Conservation (phyloP, 2,797 vertebrate species). For the Echeneis naucrates region DNA sequence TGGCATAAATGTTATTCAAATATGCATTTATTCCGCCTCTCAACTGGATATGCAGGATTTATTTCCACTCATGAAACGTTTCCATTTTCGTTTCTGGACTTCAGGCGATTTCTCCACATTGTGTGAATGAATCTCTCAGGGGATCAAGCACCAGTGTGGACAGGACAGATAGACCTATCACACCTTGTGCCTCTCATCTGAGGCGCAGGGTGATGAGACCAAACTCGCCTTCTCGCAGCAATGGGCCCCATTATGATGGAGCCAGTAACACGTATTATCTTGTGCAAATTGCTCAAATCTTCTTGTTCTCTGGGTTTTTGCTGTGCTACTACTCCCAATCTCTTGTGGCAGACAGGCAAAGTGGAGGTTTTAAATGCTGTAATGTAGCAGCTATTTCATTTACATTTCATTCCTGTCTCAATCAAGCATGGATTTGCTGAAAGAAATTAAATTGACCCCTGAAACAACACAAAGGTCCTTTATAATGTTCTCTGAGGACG, state of each 20-base stretch:
- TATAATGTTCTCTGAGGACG: background rate
- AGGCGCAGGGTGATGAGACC: conserved; percentile 53
- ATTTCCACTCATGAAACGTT: conserved; percentile 40
- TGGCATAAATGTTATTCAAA: background rate
- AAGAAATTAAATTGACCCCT: conserved; percentile 18
- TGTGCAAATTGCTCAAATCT: conserved; percentile 65
- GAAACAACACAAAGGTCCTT: background rate
- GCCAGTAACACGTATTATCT: conserved; percentile 67
- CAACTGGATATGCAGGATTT: conserved; percentile 15
- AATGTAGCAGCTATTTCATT: conserved; percentile 9
- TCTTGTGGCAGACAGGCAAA: conserved; percentile 5
- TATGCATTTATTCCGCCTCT: conserved; percentile 5
- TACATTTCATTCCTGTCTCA: background rate
- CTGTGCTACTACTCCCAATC: background rate
- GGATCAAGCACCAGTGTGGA: conserved; percentile 52
- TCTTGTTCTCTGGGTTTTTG: conserved; percentile 29
- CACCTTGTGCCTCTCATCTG: conserved; percentile 62
- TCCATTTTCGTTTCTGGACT: conserved; percentile 39
- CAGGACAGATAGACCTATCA: conserved; percentile 65
- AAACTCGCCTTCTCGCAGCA: conserved; percentile 34
- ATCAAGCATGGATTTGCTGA: background rate
- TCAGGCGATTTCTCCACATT: conserved; percentile 13
- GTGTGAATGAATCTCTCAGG: conserved; percentile 59
- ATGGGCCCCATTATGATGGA: conserved; percentile 55
- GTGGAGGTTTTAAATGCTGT: background rate